These are phyloP conservation scores for Vireo griseus DNA, from an alignment of 2,797 vertebrate genomes.

Conservation along the genomic window DNA sequence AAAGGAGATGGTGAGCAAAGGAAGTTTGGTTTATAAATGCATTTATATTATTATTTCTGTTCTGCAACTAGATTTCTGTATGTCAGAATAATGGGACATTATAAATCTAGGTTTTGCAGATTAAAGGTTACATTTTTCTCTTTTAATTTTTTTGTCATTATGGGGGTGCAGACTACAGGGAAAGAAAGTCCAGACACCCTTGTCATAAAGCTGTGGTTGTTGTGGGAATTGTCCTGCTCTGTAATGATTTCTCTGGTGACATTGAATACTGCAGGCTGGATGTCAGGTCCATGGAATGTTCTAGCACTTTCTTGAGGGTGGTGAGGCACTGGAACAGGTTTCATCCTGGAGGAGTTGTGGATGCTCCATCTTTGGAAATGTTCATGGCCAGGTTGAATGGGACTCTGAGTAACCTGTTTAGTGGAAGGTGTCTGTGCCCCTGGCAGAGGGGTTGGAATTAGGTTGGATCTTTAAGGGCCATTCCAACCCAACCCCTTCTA, in stretches of 20 bases:
- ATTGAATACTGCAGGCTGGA: background rate
- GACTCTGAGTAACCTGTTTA: background rate
- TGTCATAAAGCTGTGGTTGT: background rate
- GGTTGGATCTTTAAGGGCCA: background rate
- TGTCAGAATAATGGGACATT: background rate
- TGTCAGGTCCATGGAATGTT: background rate
- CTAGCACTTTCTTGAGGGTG: background rate
- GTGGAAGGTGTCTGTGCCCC: background rate
- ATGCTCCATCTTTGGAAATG: background rate
- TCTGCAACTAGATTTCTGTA: background rate
- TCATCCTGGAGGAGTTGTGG: background rate
- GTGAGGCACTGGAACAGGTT: background rate
- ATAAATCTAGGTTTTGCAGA: background rate
- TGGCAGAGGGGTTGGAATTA: background rate
- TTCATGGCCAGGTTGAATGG: too few species aligned
- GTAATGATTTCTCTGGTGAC: background rate
- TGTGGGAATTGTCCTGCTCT: background rate
- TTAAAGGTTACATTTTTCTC: background rate
- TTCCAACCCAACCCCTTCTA: background rate
- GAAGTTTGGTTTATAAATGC: background rate
- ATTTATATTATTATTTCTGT: background rate
- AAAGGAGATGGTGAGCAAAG: background rate
- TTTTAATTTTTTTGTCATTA: background rate
- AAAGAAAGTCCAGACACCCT: background rate
- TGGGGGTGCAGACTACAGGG: background rate